Base-by-base conservation (phyloP, 2,888 invertebrate genomes). In the Synanthedon tipuliformis region DNA sequence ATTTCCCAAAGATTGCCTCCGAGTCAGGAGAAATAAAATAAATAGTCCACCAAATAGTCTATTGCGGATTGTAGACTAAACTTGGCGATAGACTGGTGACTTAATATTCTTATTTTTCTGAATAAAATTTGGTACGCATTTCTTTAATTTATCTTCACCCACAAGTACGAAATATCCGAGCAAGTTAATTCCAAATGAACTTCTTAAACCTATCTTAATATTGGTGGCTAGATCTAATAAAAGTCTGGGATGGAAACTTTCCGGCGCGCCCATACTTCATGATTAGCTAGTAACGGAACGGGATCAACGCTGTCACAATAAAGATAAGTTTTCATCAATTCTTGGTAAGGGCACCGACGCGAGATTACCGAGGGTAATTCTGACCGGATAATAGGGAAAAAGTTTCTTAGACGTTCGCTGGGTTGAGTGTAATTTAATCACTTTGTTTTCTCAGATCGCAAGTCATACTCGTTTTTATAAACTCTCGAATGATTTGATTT, bases 241-340 rank as follows among this genome's bases (percentile, higher is more conserved):
- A 34, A 34, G 34, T 34, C 57, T 59, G 57, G 61, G 61, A 59
- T 59, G 54, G 54, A 55, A 72, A 74, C 63, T 75, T 73, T 62
- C 60, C 65, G 70, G 70, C 67, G 66, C 66, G 57, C 51, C 65
- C 62, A 66, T 73, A 68, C 65, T 71, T 74, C 68, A 65, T 68
- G 71, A 75, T 75, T 73, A 73, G 67, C 51, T 53, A 59, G 57
- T 58, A 65, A 58, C 61, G 52, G 51, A 8, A 13, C 52, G 60
- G 65, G 65, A 66, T 73, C 65, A 65, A 57, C 61, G 61, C 69
- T 73, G 73, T 71, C 71, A 71, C 72, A 63, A 63, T 68, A 64
- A 58, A 69, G 72, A 73, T 72, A 72, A 66, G 64, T 64, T 67
- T 66, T 65, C 69, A 71, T 73, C 73, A 69, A 73, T 71, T 40